Evolutionary conservation across 2,113 vertebrate genomes (phyloP).

Genomic region (Murina feae): DNA sequence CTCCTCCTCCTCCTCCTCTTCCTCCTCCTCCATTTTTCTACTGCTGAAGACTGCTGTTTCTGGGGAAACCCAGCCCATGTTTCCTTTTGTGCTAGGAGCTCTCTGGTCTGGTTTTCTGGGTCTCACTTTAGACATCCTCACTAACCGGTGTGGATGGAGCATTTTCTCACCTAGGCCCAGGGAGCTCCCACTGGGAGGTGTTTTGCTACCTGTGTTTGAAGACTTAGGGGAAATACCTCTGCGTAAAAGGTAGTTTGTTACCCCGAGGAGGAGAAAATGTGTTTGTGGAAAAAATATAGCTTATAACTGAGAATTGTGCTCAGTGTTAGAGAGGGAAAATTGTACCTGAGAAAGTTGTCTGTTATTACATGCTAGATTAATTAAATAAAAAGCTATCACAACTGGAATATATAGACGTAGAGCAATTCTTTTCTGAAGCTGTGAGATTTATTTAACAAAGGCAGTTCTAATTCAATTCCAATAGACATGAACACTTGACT

Average conservation of each 20-base stretch:
- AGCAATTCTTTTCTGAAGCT: slow-evolving; percentile 1
- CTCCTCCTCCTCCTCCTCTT: no score
- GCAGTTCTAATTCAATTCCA: neutral
- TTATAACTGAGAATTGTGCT: neutral
- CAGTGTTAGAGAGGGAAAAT: neutral
- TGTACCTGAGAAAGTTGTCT: neutral
- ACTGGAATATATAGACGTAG: neutral
- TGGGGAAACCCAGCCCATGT: neutral
- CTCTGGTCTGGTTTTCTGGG: neutral
- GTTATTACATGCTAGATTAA: slow-evolving; percentile 19
- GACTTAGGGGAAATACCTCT: neutral
- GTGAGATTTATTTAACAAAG: slow-evolving; percentile 13
- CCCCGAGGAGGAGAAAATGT: neutral
- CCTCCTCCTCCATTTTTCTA: neutral
- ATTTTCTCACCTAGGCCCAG: neutral
- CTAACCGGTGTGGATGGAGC: neutral
- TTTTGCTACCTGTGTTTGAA: neutral
- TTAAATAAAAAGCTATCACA: neutral
- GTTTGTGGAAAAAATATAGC: neutral
- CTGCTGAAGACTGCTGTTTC: neutral
- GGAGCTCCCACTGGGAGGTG: neutral
- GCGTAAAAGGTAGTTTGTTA: neutral
- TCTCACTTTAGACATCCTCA: neutral
- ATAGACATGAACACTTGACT: neutral
- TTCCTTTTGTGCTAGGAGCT: neutral